Base-by-base conservation (phyloP, 2,888 invertebrate species). In the Alsophila aescularia region DNA sequence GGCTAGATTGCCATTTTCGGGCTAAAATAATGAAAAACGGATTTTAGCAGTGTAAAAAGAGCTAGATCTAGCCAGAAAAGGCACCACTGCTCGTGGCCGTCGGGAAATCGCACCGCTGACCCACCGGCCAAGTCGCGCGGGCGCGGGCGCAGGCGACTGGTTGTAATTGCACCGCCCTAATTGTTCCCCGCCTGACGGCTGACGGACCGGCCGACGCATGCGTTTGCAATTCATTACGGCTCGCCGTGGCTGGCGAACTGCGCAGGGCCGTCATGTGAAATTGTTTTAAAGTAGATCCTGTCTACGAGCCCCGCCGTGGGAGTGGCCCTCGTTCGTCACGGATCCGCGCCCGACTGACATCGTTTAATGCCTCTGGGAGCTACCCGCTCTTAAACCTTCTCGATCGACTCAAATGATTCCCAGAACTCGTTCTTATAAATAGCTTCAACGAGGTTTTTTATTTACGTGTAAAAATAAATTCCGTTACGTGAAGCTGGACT, bases 131-230 rank as follows among this genome's bases (percentile, higher is more conserved):
- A 84, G 73, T 83, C 80, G 40, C 50, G 31, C 58, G 13, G 45
- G 15, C 16, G 42, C 56, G 27, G 73, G 62, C 70, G 73, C 62
- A 67, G 24, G 66, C 77, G 77, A 80, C 82, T 82, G 77, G 80
- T 75, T 77, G 82, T 87, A 85, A 89, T 90, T 88, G 86, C 85
- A 76, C 76, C 84, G 90, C 82, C 88, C 90, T 88, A 87, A 87
- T 89, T 89, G 86, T 84, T 70, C 75, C 72, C 71, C 67, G 72
- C 62, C 72, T 68, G 81, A 77, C 75, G 77, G 74, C 76, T 80
- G 85, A 81, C 75, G 75, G 77, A 76, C 77, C 73, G 73, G 73
- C 73, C 64, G 56, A 68, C 66, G 79, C 83, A 77, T 79, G 80
- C 79, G 78, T 81, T 83, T 84, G 83, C 86, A 82, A 86, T 86